Evolutionary conservation across 2,888 invertebrate genomes (phyloP).

Genomic region (Carabus problematicus): DNA sequence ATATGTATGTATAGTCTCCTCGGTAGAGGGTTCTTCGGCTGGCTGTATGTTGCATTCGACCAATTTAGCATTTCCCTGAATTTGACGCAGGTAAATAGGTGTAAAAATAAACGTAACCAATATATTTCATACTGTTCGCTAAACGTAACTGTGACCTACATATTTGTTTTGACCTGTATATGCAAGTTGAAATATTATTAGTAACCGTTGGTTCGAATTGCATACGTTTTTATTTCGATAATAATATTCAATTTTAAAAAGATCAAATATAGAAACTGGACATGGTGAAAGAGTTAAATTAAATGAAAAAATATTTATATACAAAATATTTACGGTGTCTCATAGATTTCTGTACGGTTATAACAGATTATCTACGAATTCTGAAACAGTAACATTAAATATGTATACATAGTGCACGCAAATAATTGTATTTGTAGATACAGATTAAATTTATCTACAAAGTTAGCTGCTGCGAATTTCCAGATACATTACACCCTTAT

Average conservation of each 20-base stretch:
- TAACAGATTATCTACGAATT: neutral
- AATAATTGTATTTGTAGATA: slow-evolving; percentile 18
- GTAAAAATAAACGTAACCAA: neutral
- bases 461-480: slow-evolving; percentile 17
- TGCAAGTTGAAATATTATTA: too few species aligned
- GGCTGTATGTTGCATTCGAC: slow-evolving; percentile 12
- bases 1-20: slow-evolving; percentile 5
- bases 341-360: too few species aligned
- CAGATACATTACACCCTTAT: slow-evolving; percentile 20
- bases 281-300: too few species aligned
- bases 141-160: slow-evolving; percentile 8
- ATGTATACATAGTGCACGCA: slow-evolving; percentile 28
- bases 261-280: too few species aligned
- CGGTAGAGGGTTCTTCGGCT: slow-evolving; percentile 13
- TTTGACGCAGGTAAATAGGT: slow-evolving; percentile 17
- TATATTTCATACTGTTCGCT: neutral
- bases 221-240: neutral
- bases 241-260: neutral
- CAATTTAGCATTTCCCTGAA: slow-evolving; percentile 22
- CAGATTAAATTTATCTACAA: slow-evolving; percentile 22
- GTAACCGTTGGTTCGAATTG: neutral
- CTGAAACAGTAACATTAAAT: slow-evolving; percentile 22
- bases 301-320: too few species aligned
- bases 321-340: too few species aligned
- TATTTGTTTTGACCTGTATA: too few species aligned